Evolutionary conservation across 2,113 vertebrate genomes (phyloP).

Genomic region (Trogon melanurus): DNA sequence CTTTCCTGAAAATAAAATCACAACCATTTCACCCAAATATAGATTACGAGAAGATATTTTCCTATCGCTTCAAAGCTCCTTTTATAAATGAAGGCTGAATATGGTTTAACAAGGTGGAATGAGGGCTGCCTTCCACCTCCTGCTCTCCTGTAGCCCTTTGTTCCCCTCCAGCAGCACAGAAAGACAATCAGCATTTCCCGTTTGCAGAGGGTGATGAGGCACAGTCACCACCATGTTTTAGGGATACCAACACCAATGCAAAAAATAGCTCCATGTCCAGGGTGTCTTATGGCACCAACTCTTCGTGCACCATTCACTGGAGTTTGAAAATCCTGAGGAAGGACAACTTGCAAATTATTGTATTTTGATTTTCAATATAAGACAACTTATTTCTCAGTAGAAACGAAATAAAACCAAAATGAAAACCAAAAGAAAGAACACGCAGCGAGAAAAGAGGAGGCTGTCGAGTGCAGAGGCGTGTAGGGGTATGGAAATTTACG

Average conservation of each 20-base stretch:
- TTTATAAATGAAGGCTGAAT: accelerated
- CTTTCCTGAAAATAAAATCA: background rate
- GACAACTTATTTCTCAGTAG: background rate
- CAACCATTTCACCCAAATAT: background rate
- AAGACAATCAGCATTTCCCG: accelerated
- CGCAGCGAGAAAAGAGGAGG: background rate
- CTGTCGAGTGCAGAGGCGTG: background rate
- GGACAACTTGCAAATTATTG: background rate
- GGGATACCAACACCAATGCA: background rate
- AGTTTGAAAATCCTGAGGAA: background rate
- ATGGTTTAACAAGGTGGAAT: background rate
- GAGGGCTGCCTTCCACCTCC: background rate
- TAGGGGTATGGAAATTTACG: background rate
- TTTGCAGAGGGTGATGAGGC: background rate
- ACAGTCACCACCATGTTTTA: background rate
- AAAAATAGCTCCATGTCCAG: background rate
- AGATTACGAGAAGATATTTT: background rate
- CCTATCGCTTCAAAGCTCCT: background rate
- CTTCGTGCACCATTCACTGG: accelerated
- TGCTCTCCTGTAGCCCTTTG: background rate
- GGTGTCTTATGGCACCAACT: accelerated
- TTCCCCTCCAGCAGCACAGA: background rate
- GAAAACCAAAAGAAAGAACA: background rate
- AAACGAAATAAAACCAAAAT: background rate
- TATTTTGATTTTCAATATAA: background rate